Conservation (phyloP, 2,888 invertebrate species). For the Melanotus villosus region DNA sequence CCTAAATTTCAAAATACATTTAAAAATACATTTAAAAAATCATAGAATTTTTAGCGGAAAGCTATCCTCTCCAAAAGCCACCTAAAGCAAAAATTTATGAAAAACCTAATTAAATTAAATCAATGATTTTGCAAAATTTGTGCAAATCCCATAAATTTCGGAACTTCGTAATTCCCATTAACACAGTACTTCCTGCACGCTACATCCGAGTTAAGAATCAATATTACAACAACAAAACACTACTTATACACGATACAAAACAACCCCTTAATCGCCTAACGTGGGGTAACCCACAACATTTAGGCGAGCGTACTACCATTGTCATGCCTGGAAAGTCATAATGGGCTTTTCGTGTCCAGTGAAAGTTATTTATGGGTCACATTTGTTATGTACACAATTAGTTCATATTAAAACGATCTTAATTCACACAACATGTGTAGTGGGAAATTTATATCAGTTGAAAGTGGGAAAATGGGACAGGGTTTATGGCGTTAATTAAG, state of each 20-base stretch:
- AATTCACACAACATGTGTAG: neutral
- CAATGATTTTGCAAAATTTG: too few relatives aligned
- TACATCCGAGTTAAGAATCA: too few relatives aligned
- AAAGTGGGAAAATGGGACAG: neutral
- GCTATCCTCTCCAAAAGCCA: too few relatives aligned
- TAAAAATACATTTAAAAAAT: too few relatives aligned
- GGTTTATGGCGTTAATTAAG: neutral
- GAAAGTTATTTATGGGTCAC: conserved; percentile 16
- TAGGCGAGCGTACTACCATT: neutral
- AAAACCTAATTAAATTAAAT: too few relatives aligned
- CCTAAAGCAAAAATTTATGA: too few relatives aligned
- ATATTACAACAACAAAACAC: too few relatives aligned
- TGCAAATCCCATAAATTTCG: too few relatives aligned
- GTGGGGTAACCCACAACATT: neutral
- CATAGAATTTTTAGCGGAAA: too few relatives aligned
- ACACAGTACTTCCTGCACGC: too few relatives aligned
- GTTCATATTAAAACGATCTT: conserved; percentile 2
- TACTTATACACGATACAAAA: neutral
- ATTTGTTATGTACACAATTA: conserved; percentile 14
- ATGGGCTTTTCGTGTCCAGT: conserved; percentile 9
- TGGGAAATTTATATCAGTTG: conserved; percentile 5
- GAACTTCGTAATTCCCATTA: too few relatives aligned
- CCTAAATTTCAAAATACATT: too few relatives aligned
- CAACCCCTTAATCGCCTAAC: conserved; percentile 1
- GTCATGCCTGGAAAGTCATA: neutral